Evolutionary conservation across 2,888 invertebrate species (phyloP), one percentile per base, ranked within the genome.

Genomic region (Incurvaria masculella): DNA sequence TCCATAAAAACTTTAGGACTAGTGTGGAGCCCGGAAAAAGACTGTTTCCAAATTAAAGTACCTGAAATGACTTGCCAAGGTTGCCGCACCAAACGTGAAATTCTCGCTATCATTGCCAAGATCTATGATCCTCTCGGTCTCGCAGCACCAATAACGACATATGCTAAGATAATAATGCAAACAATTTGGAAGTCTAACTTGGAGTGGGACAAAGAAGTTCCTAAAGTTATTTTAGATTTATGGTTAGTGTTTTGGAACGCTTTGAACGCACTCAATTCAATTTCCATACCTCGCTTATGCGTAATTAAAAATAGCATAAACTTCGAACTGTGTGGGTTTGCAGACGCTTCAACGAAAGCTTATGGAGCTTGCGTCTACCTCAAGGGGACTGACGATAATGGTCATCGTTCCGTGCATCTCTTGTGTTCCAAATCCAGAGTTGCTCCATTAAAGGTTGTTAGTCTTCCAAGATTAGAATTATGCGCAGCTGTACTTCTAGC

Each of bases 321-420:
- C 14, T 14, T 42, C 6, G 42, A 48, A 33, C 18, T 51, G 6
- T 44, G 42, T 39, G 40, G 50, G 1, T 62, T 62, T 40, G 53
- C 56, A 20, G 61, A 61, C 38, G 58, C 61, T 0, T 59, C 60
- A 0, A 49, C 52, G 17, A 2, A 2, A 1, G 59, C 60, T 1
- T 59, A 56, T 18, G 61, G 59, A 1, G 56, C 59, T 2, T 61
- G 60, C 41, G 23, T 62, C 17, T 62, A 61, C 45, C 27, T 59
- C 4, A 46, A 33, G 16, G 52, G 59, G 0, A 42, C 56, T 10
- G 44, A 44, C 1, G 45, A 49, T 2, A 14, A 27, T 16, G 44
- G 42, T 1, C n/a, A 10, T 47, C 46, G 40, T 33, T 50, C 11
- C 42, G 53, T 58, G 6, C 51, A 44, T 2, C 42, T 62, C 10